Evolutionary conservation across 2,888 invertebrate genomes (phyloP).

Genomic region (Pinctada fucata): DNA sequence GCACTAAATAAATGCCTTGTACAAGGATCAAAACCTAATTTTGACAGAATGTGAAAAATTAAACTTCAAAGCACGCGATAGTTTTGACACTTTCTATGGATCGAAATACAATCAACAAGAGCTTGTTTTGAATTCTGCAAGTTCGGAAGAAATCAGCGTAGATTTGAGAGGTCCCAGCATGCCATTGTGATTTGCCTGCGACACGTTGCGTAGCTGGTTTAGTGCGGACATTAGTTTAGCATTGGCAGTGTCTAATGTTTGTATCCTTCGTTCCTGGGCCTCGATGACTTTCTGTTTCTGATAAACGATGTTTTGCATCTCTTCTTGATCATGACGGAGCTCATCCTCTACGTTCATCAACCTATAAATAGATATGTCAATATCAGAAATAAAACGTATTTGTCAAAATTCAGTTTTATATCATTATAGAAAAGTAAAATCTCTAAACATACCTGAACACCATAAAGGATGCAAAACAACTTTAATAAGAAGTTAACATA

Average conservation of each 20-base stretch:
- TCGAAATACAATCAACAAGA: constrained; percentile 55
- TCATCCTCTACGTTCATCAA: constrained; percentile 92
- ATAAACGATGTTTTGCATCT: constrained; percentile 89
- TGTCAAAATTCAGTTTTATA: background rate
- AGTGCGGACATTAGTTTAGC: constrained; percentile 86
- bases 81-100: no score
- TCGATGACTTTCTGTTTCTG: constrained; percentile 93
- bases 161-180: constrained; percentile 49
- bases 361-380: constrained; percentile 56
- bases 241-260: constrained; percentile 91
- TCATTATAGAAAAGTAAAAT: background rate
- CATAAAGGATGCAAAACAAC: no score
- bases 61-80: no score
- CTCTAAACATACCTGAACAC: no score
- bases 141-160: constrained; percentile 54
- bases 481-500: no score
- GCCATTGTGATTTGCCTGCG: constrained; percentile 54
- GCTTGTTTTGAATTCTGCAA: constrained; percentile 66
- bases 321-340: constrained; percentile 89
- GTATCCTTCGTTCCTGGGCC: constrained; percentile 89
- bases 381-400: background rate
- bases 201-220: constrained; percentile 85
- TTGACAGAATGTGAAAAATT: no score
- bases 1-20: no score
- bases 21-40: no score